Evolutionary conservation across 2,888 invertebrate genomes (phyloP), one percentile per base, ranked within the genome.

Genomic region (Trichopria drosophilae): DNA sequence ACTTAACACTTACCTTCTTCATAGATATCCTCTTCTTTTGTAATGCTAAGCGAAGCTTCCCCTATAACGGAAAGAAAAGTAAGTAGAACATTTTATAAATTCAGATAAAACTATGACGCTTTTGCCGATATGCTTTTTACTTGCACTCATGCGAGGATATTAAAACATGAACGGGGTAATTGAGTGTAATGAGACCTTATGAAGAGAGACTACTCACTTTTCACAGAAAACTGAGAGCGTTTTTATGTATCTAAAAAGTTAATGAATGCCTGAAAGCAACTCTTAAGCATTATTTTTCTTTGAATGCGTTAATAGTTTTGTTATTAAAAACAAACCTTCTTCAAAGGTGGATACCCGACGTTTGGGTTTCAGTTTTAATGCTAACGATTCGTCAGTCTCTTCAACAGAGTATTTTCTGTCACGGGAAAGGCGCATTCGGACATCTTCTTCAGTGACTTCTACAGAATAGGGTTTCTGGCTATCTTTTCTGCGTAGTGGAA

Each of bases 31-130:
- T 83, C 82, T 76, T 85, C 85, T 65, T 82, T 81, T 9, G 85
- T 80, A 60, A 88, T 86, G 67, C 84, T 86, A 69, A 87, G 82
- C 10, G 84, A 82, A 23, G 81, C 87, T 62, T 84, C 86, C 77
- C 87, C 88, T 88, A 81, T 42, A 75, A 79, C 16, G 4, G 6
- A 62, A 53, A 58, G 45, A 55, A 34, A 51, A 65, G 32, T 23
- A 53, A 39, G 44, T 44, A 23, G 6, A 51, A 48, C 19, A 28
- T 37, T 39, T 35, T 35, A 34, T 45, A 40, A 40, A 42, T 34
- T n/a, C n/a, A n/a, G n/a, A n/a, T n/a, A n/a, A 50, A 16, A 22
- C n/a, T 44, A 23, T 41, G 35, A 37, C 29, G 35, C 31, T 37
- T 45, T 59, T 56, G 54, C 74, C 73, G 71, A 59, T 74, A 73